Percentiles rank a stretch among this genome's conserved stretches.
Evolutionary conservation across 1,140 invertebrate species (phyloP).

Genomic region (Steinernema feltiae): DNA sequence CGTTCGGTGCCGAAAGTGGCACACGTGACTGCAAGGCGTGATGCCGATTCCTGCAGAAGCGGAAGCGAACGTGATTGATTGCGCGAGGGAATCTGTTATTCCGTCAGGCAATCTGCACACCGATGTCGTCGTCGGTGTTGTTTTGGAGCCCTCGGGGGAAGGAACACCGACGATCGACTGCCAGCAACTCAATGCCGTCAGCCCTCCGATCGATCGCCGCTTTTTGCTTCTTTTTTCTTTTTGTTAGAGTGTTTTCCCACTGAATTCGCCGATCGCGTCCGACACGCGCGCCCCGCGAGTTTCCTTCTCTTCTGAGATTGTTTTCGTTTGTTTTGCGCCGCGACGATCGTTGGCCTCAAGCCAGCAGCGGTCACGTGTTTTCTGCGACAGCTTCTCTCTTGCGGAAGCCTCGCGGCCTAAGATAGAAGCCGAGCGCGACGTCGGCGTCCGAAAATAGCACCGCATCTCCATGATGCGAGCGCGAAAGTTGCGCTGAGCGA

Average conservation of each 20-base stretch:
- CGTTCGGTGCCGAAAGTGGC: not conserved
- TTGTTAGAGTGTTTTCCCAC: not conserved
- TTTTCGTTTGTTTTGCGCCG: not conserved
- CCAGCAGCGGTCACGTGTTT: not conserved
- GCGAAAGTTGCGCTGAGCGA: too few species aligned
- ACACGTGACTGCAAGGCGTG: not conserved
- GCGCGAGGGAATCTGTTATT: too few species aligned
- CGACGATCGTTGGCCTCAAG: slow-evolving; percentile 12
- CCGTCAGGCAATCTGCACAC: too few species aligned
- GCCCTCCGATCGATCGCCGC: not conserved
- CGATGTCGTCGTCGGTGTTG: not conserved
- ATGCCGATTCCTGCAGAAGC: not conserved
- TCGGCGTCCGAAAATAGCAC: not conserved
- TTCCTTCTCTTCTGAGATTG: not conserved
- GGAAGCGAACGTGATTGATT: not conserved
- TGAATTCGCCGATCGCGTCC: not conserved
- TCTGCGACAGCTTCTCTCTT: too few species aligned
- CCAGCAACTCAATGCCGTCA: not conserved
- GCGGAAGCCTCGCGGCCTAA: not conserved
- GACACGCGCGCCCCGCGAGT: not conserved
- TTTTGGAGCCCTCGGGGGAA: slow-evolving; percentile 9
- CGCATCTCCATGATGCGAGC: not conserved
- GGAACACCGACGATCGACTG: not conserved
- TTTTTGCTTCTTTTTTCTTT: not conserved
- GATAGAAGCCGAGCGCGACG: not conserved